phyloP scores from a whole-genome alignment of 2,888 invertebrate genomes.

The Lithophane ornitopus region DNA sequence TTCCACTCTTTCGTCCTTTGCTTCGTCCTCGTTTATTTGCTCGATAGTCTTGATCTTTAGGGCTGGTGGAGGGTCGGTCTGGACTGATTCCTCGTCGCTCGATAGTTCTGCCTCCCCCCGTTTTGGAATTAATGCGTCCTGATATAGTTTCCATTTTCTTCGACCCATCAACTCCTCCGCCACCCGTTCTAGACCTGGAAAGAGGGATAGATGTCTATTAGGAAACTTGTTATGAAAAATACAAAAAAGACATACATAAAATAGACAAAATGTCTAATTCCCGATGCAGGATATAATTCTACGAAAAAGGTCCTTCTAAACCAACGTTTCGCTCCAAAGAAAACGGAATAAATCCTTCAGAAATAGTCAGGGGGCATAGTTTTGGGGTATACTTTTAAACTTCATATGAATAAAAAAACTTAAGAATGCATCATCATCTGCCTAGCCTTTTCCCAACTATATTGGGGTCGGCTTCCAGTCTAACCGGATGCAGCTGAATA shows the following conservation, averaged over 20 bases:
- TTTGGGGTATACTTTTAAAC: neutral
- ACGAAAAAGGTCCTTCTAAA: neutral
- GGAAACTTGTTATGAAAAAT: neutral
- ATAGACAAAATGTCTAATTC: neutral
- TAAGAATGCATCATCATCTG: no score
- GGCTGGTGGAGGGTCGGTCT: constrained; percentile 87
- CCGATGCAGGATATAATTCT: neutral
- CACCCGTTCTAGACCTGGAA: constrained; percentile 98
- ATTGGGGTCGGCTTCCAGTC: no score
- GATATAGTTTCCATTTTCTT: constrained; percentile 98
- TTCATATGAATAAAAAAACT: neutral
- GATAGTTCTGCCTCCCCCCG: constrained; percentile 84
- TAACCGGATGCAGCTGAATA: no score
- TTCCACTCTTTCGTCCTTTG: constrained; percentile 70
- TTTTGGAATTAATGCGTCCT: constrained; percentile 92
- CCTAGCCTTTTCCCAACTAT: no score
- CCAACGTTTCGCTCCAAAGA: neutral
- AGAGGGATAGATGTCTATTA: constrained; percentile 22
- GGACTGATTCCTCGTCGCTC: constrained; percentile 87
- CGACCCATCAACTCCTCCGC: constrained; percentile 99
- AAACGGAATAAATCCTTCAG: neutral
- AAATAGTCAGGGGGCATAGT: neutral
- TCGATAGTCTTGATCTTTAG: constrained; percentile 90
- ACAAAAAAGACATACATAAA: neutral
- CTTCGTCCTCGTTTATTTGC: constrained; percentile 87